Base-by-base conservation (phyloP, 2,797 vertebrate species). In the Menidia menidia region DNA sequence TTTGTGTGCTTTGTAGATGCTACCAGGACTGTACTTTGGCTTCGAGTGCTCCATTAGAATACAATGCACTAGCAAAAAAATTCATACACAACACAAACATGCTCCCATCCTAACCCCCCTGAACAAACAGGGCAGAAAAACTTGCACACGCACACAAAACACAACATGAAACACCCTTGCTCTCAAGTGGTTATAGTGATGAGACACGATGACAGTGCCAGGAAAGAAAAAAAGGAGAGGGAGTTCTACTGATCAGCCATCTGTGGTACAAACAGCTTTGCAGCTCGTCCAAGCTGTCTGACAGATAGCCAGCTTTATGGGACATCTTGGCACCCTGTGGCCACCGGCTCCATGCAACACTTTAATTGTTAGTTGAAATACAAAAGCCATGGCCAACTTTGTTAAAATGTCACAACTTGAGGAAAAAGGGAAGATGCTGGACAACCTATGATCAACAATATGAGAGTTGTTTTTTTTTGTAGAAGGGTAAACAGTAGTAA, bases 201-300 rank as follows among this genome's bases (percentile, higher is more conserved):
- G 82, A 84, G 81, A 81, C 47, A 45, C 35, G 1, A 60, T 89
- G 88, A 89, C 79, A 80, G 77, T 60, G 75, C 87, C 82, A 89
- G 76, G 77, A 80, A 64, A 70, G 78, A 12, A 54, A 80, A 79
- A 71, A 87, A 83, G 60, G 68, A 80, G 78, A 89, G 89, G 86
- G 90, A 84, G 75, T 89, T 92, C 90, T 88, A 91, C 88, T 92
- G 90, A 92, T 93, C 92, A 91, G 89, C 93, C 93, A 94, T 94
- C 93, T 94, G 93, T 89, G 90, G 85, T 86, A 89, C 85, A 90
- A 93, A 91, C 85, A 85, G 90, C 89, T 87, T 79, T 86, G 87
- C 82, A 75, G 88, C 87, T 88, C 83, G 78, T 91, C 81, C 77
- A 79, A 41, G 77, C 78, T 77, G 76, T 91, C 87, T 89, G 80